Conservation (phyloP, 2,797 vertebrate species). For the Eidolon dupreanum region DNA sequence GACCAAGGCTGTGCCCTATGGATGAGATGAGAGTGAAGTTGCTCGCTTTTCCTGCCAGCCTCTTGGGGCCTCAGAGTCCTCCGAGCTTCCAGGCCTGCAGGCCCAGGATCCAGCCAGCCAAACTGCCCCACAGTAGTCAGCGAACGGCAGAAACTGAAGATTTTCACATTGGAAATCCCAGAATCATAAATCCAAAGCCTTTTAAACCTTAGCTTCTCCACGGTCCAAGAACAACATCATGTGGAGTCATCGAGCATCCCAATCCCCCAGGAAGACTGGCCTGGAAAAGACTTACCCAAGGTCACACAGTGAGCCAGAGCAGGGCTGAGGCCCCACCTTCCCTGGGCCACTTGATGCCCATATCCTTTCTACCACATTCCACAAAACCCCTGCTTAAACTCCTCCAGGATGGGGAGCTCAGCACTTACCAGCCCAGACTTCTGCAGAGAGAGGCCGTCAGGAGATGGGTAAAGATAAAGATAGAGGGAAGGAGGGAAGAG, state of each 20-base stretch:
- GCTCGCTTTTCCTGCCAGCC: background rate
- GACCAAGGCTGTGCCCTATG: background rate
- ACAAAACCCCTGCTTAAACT: background rate
- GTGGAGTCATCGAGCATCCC: accelerated
- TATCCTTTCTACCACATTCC: background rate
- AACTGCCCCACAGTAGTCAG: background rate
- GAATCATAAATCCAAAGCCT: background rate
- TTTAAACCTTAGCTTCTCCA: background rate
- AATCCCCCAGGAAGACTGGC: background rate
- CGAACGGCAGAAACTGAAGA: too few relatives aligned
- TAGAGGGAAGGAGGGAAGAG: background rate
- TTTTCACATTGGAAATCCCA: background rate
- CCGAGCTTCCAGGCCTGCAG: background rate
- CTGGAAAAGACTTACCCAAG: background rate
- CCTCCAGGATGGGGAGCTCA: background rate
- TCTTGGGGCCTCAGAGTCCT: background rate
- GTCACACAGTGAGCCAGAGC: background rate
- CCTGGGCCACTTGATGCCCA: too few relatives aligned
- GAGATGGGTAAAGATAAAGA: background rate
- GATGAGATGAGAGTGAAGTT: background rate
- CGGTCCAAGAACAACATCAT: background rate
- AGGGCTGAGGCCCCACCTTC: background rate
- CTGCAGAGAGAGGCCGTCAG: background rate
- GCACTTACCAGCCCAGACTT: background rate
- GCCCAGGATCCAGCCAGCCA: too few relatives aligned